Percentiles rank a stretch among this genome's conserved stretches.
phyloP scores from a whole-genome alignment of 2,888 invertebrate species.

The Eilema griseolum region DNA sequence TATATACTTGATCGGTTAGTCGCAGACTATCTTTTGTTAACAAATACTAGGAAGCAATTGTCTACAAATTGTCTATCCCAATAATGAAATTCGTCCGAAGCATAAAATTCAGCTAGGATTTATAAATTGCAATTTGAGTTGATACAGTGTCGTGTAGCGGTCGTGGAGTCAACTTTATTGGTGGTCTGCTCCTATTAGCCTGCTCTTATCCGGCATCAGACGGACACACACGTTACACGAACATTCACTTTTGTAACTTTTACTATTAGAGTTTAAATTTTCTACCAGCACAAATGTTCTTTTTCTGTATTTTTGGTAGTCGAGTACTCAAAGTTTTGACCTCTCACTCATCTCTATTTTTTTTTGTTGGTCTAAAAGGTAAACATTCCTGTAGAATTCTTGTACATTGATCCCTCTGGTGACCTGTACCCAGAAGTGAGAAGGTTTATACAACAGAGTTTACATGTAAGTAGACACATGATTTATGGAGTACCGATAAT shows the following conservation, averaged over 20 bases:
- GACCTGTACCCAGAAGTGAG: too few species aligned
- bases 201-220: slow-evolving; percentile 61
- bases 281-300: not conserved
- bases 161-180: slow-evolving; percentile 55
- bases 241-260: slow-evolving; percentile 51
- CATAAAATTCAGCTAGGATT: slow-evolving; percentile 65
- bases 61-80: slow-evolving; percentile 23
- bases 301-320: not conserved
- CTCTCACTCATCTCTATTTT: not conserved
- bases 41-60: not conserved
- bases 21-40: too few species aligned
- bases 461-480: not conserved
- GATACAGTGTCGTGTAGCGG: slow-evolving; percentile 46
- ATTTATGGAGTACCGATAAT: not conserved
- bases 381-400: not conserved
- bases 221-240: slow-evolving; percentile 55
- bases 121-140: slow-evolving; percentile 63
- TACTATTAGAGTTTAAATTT: slow-evolving; percentile 39
- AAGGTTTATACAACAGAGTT: too few species aligned
- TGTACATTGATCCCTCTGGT: not conserved
- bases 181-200: slow-evolving; percentile 66
- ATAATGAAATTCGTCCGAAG: slow-evolving; percentile 16
- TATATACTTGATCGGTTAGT: not conserved
- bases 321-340: not conserved
- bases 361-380: not conserved